Percentiles rank a stretch among this genome's conserved stretches.
These are phyloP conservation scores for Idaea biselata DNA, from an alignment of 2,888 invertebrate genomes.

Conservation along the genomic window DNA sequence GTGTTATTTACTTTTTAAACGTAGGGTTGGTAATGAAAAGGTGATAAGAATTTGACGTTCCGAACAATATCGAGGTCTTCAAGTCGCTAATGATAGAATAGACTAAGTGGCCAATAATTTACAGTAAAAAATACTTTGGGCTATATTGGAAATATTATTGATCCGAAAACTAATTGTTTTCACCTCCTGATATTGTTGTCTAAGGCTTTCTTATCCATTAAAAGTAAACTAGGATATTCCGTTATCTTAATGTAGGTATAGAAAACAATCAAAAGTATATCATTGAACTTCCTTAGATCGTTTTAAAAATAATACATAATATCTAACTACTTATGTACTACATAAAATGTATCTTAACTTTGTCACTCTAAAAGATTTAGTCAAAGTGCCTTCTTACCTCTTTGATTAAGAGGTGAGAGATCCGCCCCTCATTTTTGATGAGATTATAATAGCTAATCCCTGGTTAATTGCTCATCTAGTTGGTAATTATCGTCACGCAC, in stretches of 20 bases:
- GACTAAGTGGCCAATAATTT: not conserved
- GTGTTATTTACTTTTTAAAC: not conserved
- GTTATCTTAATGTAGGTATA: no score
- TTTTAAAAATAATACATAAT: no score
- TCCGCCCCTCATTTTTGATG: slow-evolving; percentile 40
- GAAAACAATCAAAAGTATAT: no score
- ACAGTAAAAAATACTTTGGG: no score
- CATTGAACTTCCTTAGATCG: no score
- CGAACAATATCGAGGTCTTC: not conserved
- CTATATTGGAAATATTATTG: no score
- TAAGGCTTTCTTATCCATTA: no score
- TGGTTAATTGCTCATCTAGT: slow-evolving; percentile 68
- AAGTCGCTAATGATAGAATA: not conserved
- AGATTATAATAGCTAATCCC: slow-evolving; percentile 66
- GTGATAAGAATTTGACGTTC: not conserved
- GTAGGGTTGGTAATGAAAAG: not conserved
- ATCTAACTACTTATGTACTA: no score
- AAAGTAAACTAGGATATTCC: no score
- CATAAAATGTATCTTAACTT: not conserved
- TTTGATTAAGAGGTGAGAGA: slow-evolving; percentile 7
- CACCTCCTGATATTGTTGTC: no score
- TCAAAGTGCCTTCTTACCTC: not conserved
- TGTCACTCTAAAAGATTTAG: not conserved
- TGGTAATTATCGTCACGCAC: slow-evolving; percentile 58
- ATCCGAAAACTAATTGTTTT: no score